Base-by-base conservation (phyloP, 2,888 invertebrate species). In the Synergus itoensis region DNA sequence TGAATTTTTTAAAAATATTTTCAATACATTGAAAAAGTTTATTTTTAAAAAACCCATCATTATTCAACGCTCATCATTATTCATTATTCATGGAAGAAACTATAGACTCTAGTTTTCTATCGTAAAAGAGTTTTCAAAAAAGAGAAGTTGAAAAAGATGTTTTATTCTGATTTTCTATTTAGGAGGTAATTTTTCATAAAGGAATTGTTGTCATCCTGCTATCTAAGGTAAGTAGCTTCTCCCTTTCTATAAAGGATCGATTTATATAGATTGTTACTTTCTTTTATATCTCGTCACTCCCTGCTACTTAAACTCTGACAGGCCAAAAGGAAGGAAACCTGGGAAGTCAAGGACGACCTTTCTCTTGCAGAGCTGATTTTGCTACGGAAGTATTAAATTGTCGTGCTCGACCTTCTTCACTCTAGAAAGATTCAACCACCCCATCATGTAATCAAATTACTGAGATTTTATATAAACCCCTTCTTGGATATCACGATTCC, bases 301-400 rank as follows among this genome's bases (percentile, higher is more conserved):
- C 18, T 11, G n/a, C n/a, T 41, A 65, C 65, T 65, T 41, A 65
- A 65, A 65, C 2, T 40, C 16, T 43, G 65, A 65, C 65, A 18
- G 43, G 43, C 12, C 43, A 43, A 65, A 41, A 65, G 40, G 18
- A 43, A 41, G 12, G 5, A 43, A 65, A 41, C n/a, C n/a, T 43
- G 41, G 41, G 16, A 43, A 65, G 18, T 65, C 18, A 65, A 65
- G 41, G 11, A n/a, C n/a, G 18, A 43, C 65, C 65, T 65, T 65
- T 65, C 41, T 65, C 65, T 65, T 18, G n/a, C 12, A 65, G 18
- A 65, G 41, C n/a, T 41, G 11, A 65, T 64, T 64, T 40, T n/a
- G 64, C 64, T 43, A 43, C 12, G 65, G 41, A 43, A 65, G 18
- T 65, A 65, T 43, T 65, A 65, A 65, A 65, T 65, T 65, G 41